These are phyloP conservation scores for Grammomys surdaster DNA, from an alignment of 2,113 vertebrate species.

Conservation along the genomic window DNA sequence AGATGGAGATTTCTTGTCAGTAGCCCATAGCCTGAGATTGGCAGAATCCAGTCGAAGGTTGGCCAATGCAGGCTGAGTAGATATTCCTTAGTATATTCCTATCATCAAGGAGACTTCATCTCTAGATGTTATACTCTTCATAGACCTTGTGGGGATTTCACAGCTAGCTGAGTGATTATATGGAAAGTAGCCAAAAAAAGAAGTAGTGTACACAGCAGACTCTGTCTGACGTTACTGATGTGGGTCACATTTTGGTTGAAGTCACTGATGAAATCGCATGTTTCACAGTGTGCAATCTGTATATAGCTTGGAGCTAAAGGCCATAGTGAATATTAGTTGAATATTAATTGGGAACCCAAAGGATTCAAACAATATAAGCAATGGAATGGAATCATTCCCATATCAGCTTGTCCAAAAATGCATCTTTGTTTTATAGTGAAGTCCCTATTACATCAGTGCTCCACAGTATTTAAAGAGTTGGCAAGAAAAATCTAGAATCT, in stretches of 20 bases:
- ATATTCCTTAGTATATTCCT: conserved; percentile 24
- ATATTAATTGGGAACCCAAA: not conserved
- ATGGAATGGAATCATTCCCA: not conserved
- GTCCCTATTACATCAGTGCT: not conserved
- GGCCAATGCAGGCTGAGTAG: not conserved
- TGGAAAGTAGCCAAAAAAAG: not conserved
- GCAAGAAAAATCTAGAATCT: not conserved
- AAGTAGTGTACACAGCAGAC: not conserved
- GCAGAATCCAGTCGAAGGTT: not conserved
- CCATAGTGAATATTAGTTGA: not conserved
- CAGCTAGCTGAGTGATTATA: not conserved
- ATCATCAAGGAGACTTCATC: not conserved
- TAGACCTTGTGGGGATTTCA: not conserved
- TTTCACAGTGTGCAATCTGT: not conserved
- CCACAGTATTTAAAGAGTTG: not conserved
- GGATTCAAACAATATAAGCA: not conserved
- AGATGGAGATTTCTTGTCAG: not conserved
- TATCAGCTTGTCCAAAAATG: not conserved
- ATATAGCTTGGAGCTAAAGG: not conserved
- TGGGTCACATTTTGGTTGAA: not conserved
- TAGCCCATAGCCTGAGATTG: not conserved
- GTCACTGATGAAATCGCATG: not conserved
- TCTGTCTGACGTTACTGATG: not conserved
- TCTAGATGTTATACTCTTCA: not conserved
- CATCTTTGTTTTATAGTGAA: not conserved